phyloP scores from a whole-genome alignment of 2,113 vertebrate genomes.

The Lepisosteus oculatus region DNA sequence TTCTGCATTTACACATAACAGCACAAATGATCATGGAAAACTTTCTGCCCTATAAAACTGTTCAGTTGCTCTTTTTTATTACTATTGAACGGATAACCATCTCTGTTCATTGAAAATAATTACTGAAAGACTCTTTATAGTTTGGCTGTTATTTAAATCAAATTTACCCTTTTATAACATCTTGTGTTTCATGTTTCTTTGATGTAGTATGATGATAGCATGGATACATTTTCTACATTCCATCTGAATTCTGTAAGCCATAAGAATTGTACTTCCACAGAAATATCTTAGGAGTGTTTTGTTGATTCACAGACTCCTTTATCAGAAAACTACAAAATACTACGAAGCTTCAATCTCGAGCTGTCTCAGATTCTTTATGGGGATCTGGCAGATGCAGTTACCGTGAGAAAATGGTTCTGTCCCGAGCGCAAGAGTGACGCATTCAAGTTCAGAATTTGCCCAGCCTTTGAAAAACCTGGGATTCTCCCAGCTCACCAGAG shows the following conservation, averaged over 20 bases:
- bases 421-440: neutral
- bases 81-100: too few species aligned
- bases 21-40: too few species aligned
- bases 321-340: neutral
- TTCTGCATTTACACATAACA: too few species aligned
- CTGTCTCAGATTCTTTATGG: slow-evolving; percentile 20
- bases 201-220: neutral
- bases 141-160: too few species aligned
- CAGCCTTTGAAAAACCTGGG: slow-evolving; percentile 5
- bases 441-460: slow-evolving; percentile 7
- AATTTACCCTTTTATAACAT: too few species aligned
- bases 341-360: slow-evolving; percentile 3
- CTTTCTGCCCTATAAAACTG: too few species aligned
- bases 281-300: slow-evolving; percentile 8
- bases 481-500: neutral
- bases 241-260: slow-evolving; percentile 27
- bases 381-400: slow-evolving; percentile 12
- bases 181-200: neutral
- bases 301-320: slow-evolving; percentile 6
- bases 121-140: too few species aligned
- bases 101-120: too few species aligned
- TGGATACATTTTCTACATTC: slow-evolving; percentile 26
- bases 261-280: neutral
- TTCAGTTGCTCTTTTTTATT: too few species aligned
- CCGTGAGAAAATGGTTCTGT: slow-evolving; percentile 19